Conservation (phyloP, 1,140 invertebrate species). For the Hypothenemus hampei region DNA sequence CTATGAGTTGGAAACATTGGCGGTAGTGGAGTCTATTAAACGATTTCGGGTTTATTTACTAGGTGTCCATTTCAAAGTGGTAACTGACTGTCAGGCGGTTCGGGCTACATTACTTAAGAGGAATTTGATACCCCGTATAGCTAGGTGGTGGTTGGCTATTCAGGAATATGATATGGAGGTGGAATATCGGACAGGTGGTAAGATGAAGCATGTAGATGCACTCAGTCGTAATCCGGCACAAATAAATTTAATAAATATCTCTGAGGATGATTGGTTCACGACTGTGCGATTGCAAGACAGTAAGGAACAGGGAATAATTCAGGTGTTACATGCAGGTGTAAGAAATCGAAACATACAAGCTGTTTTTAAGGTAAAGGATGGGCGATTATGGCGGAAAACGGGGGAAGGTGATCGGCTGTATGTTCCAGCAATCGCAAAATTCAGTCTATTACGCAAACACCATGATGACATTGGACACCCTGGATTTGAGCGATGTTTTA, state of each 20-base stretch:
- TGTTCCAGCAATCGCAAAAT: constrained; percentile 6
- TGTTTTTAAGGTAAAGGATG: constrained; percentile 35
- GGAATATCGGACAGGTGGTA: constrained; percentile 32
- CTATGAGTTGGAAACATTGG: constrained; percentile 38
- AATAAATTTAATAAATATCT: constrained; percentile 4
- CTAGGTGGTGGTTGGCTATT: constrained; percentile 37
- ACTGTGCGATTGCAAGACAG: constrained; percentile 27
- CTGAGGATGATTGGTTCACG: too few species aligned
- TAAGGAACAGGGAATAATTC: constrained; percentile 7
- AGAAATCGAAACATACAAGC: constrained; percentile 12
- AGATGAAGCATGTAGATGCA: constrained; percentile 37
- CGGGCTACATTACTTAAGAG: constrained; percentile 26
- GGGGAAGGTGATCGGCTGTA: not conserved
- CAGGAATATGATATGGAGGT: constrained; percentile 38
- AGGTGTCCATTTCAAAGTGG: constrained; percentile 30
- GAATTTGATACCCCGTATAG: constrained; percentile 36
- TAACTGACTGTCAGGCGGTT: constrained; percentile 38
- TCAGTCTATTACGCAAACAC: not conserved
- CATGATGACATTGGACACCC: constrained; percentile 20
- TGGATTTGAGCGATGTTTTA: not conserved
- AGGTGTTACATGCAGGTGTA: not conserved
- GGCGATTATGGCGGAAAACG: constrained; percentile 17
- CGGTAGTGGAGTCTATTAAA: constrained; percentile 32
- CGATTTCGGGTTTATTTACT: constrained; percentile 36
- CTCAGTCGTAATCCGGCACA: constrained; percentile 33